Conservation (phyloP, 2,888 invertebrate species). For the Stenodera caucasica region DNA sequence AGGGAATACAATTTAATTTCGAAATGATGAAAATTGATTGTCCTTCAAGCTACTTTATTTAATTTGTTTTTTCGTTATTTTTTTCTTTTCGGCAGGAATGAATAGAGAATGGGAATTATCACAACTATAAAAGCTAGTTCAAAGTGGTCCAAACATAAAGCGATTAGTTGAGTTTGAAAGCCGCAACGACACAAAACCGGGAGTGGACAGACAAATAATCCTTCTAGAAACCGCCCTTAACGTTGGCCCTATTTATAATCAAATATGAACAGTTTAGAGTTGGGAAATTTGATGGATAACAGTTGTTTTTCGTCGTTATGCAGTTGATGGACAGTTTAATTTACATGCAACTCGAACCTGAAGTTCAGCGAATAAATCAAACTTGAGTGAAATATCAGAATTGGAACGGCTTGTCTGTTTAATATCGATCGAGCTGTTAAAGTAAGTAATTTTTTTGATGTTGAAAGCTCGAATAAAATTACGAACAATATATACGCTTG, state of each 20-base stretch:
- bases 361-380: no score
- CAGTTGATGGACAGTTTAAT: background rate
- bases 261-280: no score
- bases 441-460: no score
- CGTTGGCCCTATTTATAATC: no score
- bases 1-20: no score
- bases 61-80: no score
- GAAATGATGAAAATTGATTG: no score
- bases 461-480: background rate
- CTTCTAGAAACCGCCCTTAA: background rate
- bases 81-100: no score
- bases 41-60: no score
- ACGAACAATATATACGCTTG: background rate
- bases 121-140: background rate
- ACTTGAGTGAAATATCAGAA: background rate
- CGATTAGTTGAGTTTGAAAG: background rate
- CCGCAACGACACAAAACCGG: background rate
- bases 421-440: no score
- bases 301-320: background rate
- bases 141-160: background rate
- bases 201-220: background rate
- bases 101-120: background rate
- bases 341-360: background rate
- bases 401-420: background rate
- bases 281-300: no score